These are phyloP conservation scores for Thecocarcelia acutangulata DNA, from an alignment of 2,888 invertebrate genomes.

Conservation along the genomic window DNA sequence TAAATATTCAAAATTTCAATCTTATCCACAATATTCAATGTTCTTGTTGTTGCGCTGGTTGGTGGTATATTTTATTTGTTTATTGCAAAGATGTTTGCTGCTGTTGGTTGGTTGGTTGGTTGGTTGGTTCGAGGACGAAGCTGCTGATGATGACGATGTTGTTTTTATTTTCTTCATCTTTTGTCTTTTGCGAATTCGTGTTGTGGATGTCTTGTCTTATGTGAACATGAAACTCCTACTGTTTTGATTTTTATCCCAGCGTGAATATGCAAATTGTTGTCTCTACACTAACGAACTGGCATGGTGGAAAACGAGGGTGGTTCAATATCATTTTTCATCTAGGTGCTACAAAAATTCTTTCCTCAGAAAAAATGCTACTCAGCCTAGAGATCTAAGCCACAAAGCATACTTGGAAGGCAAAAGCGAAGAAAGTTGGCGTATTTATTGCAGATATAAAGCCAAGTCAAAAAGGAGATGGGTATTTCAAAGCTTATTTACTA, in stretches of 20 bases:
- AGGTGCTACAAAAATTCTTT: neutral
- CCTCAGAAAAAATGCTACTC: no score
- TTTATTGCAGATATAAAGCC: no score
- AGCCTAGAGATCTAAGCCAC: no score
- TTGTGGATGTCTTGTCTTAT: conserved; percentile 64
- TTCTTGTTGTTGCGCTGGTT: conserved; percentile 9
- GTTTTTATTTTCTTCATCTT: conserved; percentile 1
- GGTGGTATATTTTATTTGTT: conserved; percentile 45
- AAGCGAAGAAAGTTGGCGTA: no score
- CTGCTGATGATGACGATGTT: conserved; percentile 25
- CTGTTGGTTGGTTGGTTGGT: conserved; percentile 21
- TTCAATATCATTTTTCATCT: neutral
- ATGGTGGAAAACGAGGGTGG: conserved; percentile 8
- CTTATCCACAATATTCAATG: conserved; percentile 38
- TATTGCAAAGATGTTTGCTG: conserved; percentile 26
- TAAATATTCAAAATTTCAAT: conserved; percentile 35
- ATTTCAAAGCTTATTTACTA: no score
- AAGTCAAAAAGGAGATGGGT: no score
- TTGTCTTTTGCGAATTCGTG: conserved; percentile 47
- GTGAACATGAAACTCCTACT: conserved; percentile 66
- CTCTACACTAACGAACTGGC: conserved; percentile 47
- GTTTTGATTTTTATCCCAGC: conserved; percentile 69
- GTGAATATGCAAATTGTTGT: conserved; percentile 71
- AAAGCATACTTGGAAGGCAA: no score
- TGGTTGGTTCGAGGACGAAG: conserved; percentile 6